Evolutionary conservation across 30 jellyfish, hydroid and myxozoan species (phyloP).

Genomic region (Pseudorhiza aurosa): DNA sequence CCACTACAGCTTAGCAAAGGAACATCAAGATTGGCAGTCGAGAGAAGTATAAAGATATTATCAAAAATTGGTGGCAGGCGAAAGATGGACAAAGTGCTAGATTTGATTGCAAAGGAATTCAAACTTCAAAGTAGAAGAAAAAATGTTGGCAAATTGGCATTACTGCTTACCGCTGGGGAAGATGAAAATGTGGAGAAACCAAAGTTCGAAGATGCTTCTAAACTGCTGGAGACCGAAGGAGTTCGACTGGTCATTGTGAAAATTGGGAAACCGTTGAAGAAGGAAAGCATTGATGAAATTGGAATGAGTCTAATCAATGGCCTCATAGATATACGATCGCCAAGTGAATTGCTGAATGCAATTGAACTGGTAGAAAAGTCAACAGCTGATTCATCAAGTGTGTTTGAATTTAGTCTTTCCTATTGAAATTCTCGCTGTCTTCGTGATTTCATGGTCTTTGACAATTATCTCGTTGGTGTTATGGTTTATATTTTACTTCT

Average conservation of each 20-base stretch:
- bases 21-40: not conserved
- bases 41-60: not conserved
- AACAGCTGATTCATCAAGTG: constrained; percentile 54
- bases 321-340: constrained; percentile 4
- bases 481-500: no score
- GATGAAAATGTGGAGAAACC: constrained; percentile 26
- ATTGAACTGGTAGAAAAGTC: constrained; percentile 45
- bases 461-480: no score
- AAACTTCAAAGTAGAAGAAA: not conserved
- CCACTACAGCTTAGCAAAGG: constrained; percentile 24
- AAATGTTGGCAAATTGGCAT: constrained; percentile 56
- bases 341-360: constrained; percentile 17
- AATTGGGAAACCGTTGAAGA: constrained; percentile 48
- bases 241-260: constrained; percentile 55
- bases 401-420: no score
- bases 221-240: constrained; percentile 15
- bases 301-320: constrained; percentile 1
- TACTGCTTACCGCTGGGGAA: constrained; percentile 47
- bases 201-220: not conserved
- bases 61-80: constrained; percentile 57
- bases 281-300: constrained; percentile 34
- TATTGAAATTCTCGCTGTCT: no score
- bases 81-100: constrained; percentile 51
- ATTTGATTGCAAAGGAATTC: not conserved
- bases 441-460: no score